Evolutionary conservation across 2,888 invertebrate genomes (phyloP), one percentile per base, ranked within the genome.

Genomic region (Rhagophthalmus giganteus): DNA sequence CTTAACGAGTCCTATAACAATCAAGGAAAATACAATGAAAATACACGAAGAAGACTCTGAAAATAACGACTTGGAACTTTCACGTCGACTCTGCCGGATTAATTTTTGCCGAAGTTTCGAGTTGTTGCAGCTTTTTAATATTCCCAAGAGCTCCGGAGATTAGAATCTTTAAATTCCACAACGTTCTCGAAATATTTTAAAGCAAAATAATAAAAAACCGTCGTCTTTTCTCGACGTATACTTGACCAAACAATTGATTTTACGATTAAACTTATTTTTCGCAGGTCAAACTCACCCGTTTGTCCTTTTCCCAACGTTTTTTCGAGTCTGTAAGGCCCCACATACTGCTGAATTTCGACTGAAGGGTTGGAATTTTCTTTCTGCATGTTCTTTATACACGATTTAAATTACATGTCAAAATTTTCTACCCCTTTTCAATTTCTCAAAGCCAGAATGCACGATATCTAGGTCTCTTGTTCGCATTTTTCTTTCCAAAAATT

Each of bases 291-390:
- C 79, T 79, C 79, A 98, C 98, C 99, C 76, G 99, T 99, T 79
- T 99, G 99, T 60, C 99, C 99, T 78, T 99, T 99, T 67, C 99
- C 99, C 60, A 99, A 84, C 44, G 99, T 99, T 78, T 98, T 99
- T 78, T 99, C 99, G 77, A 99, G 83, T 75, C 97, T 83, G 80
- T 97, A 99, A 53, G 99, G 98, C 66, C 99, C 99, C 70, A 99
- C 98, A 80, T 95, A 98, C 78, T 94, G 91, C 74, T 91, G 90
- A 71, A 82, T 81, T 79, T 87, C 87, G 64, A 79, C 78, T 68
- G 80, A 63, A 40, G 70, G 65, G 53, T 70, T 72, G 31, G 70
- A 64, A 38, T 71, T 72, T 56, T 74, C 74, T 60, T 73, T 74
- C 64, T 74, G 74, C 72, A 73, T 73, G 59, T 66, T 44, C 28